Percentiles rank a stretch among this genome's conserved stretches.
Evolutionary conservation across 2,113 vertebrate species (phyloP).

Genomic region (Gymnogyps californianus): DNA sequence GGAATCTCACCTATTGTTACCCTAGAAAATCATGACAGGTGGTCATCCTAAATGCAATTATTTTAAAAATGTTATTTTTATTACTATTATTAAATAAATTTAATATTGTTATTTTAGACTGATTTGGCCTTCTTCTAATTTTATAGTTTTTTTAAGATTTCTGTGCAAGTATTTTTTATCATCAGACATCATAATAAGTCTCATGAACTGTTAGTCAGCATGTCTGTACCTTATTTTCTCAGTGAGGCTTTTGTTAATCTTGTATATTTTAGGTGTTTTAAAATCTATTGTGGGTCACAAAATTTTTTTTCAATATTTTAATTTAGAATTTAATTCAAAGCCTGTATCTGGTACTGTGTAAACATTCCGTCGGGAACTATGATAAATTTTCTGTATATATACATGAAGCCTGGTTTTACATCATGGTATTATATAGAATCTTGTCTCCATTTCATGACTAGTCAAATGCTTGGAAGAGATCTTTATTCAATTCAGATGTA

Average conservation of each 20-base stretch:
- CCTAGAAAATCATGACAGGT: background rate
- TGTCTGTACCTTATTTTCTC: constrained; percentile 11
- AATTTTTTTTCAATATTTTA: background rate
- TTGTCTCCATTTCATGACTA: background rate
- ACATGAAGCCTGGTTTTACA: background rate
- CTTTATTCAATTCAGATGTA: background rate
- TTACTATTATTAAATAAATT: background rate
- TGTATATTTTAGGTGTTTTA: constrained; percentile 38
- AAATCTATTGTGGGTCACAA: background rate
- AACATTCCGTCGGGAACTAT: background rate
- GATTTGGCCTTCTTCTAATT: constrained; percentile 19
- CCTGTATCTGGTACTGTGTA: background rate
- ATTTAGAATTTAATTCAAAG: background rate
- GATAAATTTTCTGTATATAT: background rate
- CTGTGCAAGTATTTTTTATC: constrained; percentile 31
- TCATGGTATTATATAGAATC: background rate
- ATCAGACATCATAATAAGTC: background rate
- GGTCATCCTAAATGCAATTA: background rate
- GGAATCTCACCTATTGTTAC: background rate
- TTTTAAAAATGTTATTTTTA: background rate
- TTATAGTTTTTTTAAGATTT: constrained; percentile 45
- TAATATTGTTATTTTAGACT: background rate
- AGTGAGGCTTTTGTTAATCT: constrained; percentile 23
- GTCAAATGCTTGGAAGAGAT: background rate
- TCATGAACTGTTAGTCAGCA: constrained; percentile 19